Evolutionary conservation across 2,797 vertebrate species (phyloP), one percentile per base, ranked within the genome.

Genomic region (Oreochromis grahami): DNA sequence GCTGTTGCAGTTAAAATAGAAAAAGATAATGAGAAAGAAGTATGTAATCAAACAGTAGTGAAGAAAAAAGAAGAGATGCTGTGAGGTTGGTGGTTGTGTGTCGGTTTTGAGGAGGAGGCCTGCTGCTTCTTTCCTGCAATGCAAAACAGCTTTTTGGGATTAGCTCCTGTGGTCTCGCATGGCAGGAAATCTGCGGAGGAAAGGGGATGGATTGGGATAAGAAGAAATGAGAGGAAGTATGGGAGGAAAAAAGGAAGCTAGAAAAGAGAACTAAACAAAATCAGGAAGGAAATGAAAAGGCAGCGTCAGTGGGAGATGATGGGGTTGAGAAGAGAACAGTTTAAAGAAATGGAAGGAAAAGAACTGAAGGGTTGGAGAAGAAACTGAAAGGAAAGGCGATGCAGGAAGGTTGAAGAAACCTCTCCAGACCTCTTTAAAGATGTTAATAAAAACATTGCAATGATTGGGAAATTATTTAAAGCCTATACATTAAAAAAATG

Each of bases 101-200:
- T 80, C 36, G 58, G 76, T 80, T 68, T 76, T 63, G 74, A 51
- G 41, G 58, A 32, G 43, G 21, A 24, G 15, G 72, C 78, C 53
- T 6, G 48, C 60, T 10, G 65, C 68, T 63, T 79, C 79, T 76
- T 80, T 43, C 58, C 26, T 53, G 12, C 52, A 21, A 86, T 84
- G 89, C 80, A 89, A 87, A 87, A 85, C 70, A 76, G 83, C 84
- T 85, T 88, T 83, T 65, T 88, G 82, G 80, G 87, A 90, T 90
- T 89, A 91, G 32, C 84, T 85, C 51, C 78, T 55, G 68, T 50
- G 8, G 55, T 79, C 72, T 86, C 82, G 85, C 3, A 74, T 81
- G 87, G 89, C 84, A 90, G 86, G 50, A 88, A 83, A 87, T 87
- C 81, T 89, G 82, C 43, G 68, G 88, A 79, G 85, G 70, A 60